These are phyloP conservation scores for Mellivora capensis DNA, from an alignment of 2,113 vertebrate species.

Conservation along the genomic window DNA sequence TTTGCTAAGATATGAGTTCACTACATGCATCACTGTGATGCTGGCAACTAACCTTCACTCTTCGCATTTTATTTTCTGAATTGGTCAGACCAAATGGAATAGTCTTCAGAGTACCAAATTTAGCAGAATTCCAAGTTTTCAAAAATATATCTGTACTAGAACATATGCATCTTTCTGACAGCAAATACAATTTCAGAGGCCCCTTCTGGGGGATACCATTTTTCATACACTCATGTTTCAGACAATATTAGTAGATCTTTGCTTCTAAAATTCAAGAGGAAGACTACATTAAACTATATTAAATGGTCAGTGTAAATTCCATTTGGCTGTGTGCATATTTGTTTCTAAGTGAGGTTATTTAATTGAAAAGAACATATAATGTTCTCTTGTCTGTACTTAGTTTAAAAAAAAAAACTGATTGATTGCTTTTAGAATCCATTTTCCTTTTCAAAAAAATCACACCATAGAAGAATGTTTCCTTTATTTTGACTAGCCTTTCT, in stretches of 20 bases:
- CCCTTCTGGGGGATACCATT: not conserved
- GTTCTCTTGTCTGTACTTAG: not conserved
- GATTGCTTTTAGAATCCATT: not conserved
- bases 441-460: constrained; percentile 16
- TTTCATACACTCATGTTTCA: not conserved
- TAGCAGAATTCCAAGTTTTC: not conserved
- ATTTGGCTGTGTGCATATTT: not conserved
- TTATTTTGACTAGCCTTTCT: not conserved
- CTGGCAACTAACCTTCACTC: not conserved
- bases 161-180: not conserved
- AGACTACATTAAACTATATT: not conserved
- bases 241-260: not conserved
- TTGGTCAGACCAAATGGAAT: not conserved
- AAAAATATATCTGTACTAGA: not conserved
- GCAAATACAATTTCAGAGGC: not conserved
- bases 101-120: not conserved
- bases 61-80: not conserved
- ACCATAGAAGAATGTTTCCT: not conserved
- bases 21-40: not conserved
- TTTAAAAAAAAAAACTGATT: not conserved
- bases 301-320: not conserved
- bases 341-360: not conserved
- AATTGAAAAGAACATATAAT: constrained; percentile 24
- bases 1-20: not conserved
- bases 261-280: not conserved